A percentile compares a stretch with the other conserved stretches of the same genome.
phyloP scores from a whole-genome alignment of 2,888 invertebrate genomes.

The Lamellibrachia columna region DNA sequence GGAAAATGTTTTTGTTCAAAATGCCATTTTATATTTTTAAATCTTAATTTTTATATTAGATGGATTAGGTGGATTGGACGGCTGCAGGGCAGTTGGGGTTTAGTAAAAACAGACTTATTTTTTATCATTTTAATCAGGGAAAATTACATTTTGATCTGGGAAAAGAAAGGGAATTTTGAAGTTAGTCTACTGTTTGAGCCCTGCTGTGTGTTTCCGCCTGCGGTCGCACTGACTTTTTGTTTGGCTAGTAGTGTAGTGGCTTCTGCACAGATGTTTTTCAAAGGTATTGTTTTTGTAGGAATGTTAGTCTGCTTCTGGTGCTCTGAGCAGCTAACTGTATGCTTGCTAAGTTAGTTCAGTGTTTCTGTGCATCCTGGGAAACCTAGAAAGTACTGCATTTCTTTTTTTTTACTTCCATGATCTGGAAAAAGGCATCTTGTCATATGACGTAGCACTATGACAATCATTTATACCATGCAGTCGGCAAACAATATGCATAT shows the following conservation, averaged over 20 bases:
- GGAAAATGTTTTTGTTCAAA: neutral
- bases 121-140: neutral
- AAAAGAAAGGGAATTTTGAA: neutral
- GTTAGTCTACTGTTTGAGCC: neutral
- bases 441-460: neutral
- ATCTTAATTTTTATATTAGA: too few species aligned
- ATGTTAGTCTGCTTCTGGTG: neutral
- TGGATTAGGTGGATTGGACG: too few species aligned
- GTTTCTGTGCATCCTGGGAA: too few species aligned
- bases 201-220: neutral
- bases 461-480: neutral
- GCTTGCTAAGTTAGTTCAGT: too few species aligned
- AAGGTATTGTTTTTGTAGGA: too few species aligned
- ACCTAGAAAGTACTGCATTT: too few species aligned
- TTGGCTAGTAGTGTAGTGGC: neutral
- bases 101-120: neutral
- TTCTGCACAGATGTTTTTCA: too few species aligned
- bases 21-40: neutral
- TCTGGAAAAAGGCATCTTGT: neutral
- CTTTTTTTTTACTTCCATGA: neutral
- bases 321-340: too few species aligned
- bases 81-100: neutral
- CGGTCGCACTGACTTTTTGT: neutral
- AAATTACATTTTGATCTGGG: neutral
- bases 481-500: neutral